phyloP scores from a whole-genome alignment of 2,888 invertebrate genomes.

The Neoaliturus tenellus region DNA sequence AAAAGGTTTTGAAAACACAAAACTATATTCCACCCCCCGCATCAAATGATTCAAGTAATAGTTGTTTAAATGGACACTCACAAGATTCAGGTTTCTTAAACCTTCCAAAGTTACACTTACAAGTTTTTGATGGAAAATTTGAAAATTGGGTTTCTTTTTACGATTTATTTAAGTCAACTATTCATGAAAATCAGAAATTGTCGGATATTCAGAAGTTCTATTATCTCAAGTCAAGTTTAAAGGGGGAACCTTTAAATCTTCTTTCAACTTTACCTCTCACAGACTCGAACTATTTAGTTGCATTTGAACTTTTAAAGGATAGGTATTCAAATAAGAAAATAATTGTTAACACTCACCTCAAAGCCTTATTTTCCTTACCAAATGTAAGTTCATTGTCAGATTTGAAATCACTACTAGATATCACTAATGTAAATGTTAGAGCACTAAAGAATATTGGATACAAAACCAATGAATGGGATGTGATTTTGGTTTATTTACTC shows the following conservation, averaged over 20 bases:
- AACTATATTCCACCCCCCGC: too few relatives aligned
- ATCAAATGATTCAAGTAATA: background rate
- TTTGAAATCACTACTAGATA: background rate
- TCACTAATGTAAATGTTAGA: constrained; percentile 2
- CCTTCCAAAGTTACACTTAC: background rate
- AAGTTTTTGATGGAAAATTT: background rate
- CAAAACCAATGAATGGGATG: background rate
- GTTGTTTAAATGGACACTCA: background rate
- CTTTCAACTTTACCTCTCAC: background rate
- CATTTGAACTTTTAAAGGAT: constrained; percentile 4
- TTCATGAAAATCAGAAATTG: background rate
- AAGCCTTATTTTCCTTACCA: background rate
- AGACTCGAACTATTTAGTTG: background rate
- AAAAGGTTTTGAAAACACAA: too few relatives aligned
- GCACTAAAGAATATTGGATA: background rate
- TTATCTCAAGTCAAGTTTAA: background rate
- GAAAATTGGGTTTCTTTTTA: background rate
- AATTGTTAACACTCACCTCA: constrained; percentile 3
- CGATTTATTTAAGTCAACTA: background rate
- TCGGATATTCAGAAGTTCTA: constrained; percentile 13
- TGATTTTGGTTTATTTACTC: background rate
- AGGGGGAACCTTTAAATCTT: background rate
- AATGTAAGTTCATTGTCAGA: background rate
- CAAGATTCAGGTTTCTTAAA: background rate
- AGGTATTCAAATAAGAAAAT: constrained; percentile 8